These are phyloP conservation scores for Leuciscus waleckii DNA, from an alignment of 2,797 vertebrate species.

Conservation along the genomic window DNA sequence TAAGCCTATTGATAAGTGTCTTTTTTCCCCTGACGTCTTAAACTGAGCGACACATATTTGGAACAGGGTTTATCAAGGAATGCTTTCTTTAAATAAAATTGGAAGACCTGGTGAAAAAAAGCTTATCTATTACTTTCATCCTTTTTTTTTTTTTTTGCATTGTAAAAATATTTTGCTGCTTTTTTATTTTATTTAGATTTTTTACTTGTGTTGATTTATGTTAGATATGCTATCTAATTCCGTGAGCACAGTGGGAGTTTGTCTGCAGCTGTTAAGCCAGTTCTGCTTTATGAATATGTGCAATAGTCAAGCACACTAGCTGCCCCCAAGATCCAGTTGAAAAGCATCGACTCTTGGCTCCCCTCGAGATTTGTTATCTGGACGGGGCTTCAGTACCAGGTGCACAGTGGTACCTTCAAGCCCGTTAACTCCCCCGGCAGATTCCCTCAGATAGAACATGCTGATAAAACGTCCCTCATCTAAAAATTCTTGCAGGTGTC, in stretches of 20 bases:
- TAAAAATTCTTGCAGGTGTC: conserved; percentile 58
- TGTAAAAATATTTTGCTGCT: background rate
- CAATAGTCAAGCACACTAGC: conserved; percentile 31
- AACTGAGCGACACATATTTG: background rate
- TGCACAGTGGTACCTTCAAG: conserved; percentile 61
- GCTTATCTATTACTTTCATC: background rate
- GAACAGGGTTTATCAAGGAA: background rate
- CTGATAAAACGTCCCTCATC: conserved; percentile 60
- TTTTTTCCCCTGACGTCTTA: background rate
- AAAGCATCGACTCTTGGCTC: conserved; percentile 54
- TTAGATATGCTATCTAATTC: conserved; percentile 34
- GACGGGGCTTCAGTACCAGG: conserved; percentile 61
- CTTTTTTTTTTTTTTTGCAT: background rate
- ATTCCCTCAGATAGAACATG: conserved; percentile 61
- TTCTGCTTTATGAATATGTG: conserved; percentile 44
- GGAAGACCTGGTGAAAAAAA: background rate
- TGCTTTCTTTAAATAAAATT: background rate
- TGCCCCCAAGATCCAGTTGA: conserved; percentile 48
- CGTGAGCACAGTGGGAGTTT: conserved; percentile 11
- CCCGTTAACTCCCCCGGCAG: conserved; percentile 45
- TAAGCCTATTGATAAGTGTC: background rate
- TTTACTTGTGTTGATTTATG: background rate
- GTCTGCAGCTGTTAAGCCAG: conserved; percentile 34
- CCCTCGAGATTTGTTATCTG: conserved; percentile 63
- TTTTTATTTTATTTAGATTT: background rate